These are phyloP conservation scores for Oscheius sp. DNA, from an alignment of 2,888 invertebrate genomes.

Conservation along the genomic window DNA sequence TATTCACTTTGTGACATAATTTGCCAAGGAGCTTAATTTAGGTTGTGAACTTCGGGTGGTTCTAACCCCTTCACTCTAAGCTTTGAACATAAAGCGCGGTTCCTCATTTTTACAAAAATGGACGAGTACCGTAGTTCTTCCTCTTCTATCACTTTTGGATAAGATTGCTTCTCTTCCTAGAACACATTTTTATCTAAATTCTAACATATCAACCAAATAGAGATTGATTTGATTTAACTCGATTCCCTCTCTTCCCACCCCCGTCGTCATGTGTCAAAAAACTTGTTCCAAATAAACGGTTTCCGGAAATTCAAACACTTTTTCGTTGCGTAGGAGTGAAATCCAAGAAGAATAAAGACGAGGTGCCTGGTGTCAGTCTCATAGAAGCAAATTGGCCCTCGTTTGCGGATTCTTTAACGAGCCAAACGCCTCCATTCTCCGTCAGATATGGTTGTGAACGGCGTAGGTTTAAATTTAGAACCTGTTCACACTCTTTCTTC, in stretches of 20 bases:
- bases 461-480: background rate
- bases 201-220: slow-evolving; percentile 1
- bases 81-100: no score
- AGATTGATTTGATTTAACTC: background rate
- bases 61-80: no score
- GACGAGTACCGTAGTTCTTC: no score
- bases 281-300: slow-evolving; percentile 1
- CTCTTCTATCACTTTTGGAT: no score
- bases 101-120: no score
- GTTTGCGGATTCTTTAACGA: slow-evolving; percentile 24
- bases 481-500: background rate
- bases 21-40: background rate
- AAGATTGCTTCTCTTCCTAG: no score
- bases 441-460: slow-evolving; percentile 19
- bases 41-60: background rate
- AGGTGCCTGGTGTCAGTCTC: slow-evolving; percentile 10
- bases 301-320: background rate
- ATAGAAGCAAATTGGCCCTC: slow-evolving; percentile 24
- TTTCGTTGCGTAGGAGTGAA: background rate
- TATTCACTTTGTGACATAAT: background rate
- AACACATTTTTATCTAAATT: background rate
- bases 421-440: background rate
- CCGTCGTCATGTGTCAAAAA: slow-evolving; percentile 10
- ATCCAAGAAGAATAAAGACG: slow-evolving; percentile 11
- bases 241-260: background rate